These are phyloP conservation scores for Matsumyia berberina DNA, from an alignment of 2,888 invertebrate genomes.

Conservation along the genomic window DNA sequence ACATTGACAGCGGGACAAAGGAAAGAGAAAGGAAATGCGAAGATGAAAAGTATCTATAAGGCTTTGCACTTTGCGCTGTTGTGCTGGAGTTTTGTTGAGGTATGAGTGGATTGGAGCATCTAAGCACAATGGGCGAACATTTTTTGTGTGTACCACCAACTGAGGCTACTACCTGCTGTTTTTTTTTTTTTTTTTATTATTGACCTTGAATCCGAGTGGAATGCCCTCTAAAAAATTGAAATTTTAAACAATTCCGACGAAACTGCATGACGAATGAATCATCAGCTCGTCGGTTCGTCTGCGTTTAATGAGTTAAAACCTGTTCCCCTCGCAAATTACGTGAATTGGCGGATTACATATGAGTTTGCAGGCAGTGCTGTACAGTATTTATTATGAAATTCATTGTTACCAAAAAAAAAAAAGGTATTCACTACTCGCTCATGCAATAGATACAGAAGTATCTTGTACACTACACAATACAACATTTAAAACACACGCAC, in stretches of 20 bases:
- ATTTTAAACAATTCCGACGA: slow-evolving; percentile 15
- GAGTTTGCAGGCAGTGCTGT: slow-evolving; percentile 9
- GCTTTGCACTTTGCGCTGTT: slow-evolving; percentile 29
- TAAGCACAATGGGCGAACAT: background rate
- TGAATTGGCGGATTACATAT: slow-evolving; percentile 19
- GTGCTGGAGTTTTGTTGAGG: background rate
- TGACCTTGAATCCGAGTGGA: slow-evolving; percentile 65
- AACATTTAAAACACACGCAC: slow-evolving; percentile 38
- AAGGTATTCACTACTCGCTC: slow-evolving; percentile 14
- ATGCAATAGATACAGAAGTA: slow-evolving; percentile 51
- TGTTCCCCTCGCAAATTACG: slow-evolving; percentile 7
- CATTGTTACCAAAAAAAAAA: slow-evolving; percentile 18
- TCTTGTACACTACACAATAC: slow-evolving; percentile 28
- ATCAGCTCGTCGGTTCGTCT: background rate
- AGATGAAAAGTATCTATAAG: slow-evolving; percentile 51
- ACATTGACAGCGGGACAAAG: slow-evolving; percentile 26
- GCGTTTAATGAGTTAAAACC: slow-evolving; percentile 18
- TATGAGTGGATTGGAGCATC: slow-evolving; percentile 1
- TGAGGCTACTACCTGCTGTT: slow-evolving; percentile 14
- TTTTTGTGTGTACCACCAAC: background rate
- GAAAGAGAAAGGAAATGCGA: slow-evolving; percentile 29
- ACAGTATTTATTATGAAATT: slow-evolving; percentile 20
- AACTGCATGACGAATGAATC: slow-evolving; percentile 17
- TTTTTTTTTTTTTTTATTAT: slow-evolving; percentile 4
- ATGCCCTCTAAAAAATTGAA: slow-evolving; percentile 54